A percentile compares a stretch with the other conserved stretches of the same genome.
Evolutionary conservation across 2,797 vertebrate species (phyloP).

Genomic region (Scomberomorus guttatus): DNA sequence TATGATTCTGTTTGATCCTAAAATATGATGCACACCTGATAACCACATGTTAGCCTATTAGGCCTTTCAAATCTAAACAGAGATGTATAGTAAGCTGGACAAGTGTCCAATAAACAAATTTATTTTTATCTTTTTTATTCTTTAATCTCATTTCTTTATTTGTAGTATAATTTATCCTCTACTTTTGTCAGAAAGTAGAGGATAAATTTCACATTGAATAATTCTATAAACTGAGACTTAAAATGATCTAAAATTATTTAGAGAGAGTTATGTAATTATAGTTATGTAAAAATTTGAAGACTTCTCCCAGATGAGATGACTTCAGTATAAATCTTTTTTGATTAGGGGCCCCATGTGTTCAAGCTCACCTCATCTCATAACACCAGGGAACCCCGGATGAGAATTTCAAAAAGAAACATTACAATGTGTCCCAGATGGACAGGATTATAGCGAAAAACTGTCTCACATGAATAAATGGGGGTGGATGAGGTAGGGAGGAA

Average conservation of each 20-base stretch:
- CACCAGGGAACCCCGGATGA: slow-evolving; percentile 33
- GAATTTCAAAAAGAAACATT: slow-evolving; percentile 47
- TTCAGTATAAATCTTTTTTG: slow-evolving; percentile 45
- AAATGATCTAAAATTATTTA: neutral
- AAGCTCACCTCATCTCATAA: slow-evolving; percentile 45
- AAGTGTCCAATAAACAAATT: neutral
- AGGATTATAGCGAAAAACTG: slow-evolving; percentile 45
- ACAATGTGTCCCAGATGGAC: slow-evolving; percentile 57
- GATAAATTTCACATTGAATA: neutral
- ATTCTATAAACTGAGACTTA: neutral
- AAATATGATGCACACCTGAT: neutral
- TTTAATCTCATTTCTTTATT: neutral
- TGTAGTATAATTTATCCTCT: neutral
- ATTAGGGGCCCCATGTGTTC: slow-evolving; percentile 61
- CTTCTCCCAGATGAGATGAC: slow-evolving; percentile 45
- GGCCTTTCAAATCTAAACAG: neutral
- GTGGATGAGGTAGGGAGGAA: slow-evolving; percentile 13
- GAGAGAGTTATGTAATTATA: slow-evolving; percentile 1
- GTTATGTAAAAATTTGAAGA: neutral
- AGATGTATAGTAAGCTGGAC: neutral
- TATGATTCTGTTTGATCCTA: neutral
- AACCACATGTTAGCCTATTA: neutral
- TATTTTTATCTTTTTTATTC: neutral
- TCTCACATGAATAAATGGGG: slow-evolving; percentile 27
- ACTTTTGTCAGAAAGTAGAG: neutral